phyloP scores from a whole-genome alignment of 2,113 vertebrate species.

The Xiphias gladius region DNA sequence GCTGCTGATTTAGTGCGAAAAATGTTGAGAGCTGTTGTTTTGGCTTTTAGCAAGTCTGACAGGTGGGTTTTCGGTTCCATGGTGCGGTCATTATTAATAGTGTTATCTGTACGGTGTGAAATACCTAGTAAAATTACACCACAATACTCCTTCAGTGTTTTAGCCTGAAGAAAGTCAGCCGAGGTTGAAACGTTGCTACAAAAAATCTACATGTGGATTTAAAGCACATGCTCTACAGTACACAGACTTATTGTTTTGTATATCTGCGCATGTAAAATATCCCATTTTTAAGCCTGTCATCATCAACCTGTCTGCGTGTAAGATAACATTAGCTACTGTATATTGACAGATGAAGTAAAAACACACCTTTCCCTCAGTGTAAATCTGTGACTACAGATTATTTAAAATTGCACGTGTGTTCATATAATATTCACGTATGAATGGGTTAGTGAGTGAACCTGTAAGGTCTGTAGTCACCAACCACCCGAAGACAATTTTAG shows the following conservation, averaged over 20 bases:
- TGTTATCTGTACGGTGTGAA: slow-evolving; percentile 51
- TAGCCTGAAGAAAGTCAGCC: not conserved
- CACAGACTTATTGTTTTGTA: not conserved
- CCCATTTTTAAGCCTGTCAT: not conserved
- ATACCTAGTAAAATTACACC: not conserved
- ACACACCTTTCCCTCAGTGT: not conserved
- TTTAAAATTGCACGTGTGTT: no score
- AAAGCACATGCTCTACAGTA: not conserved
- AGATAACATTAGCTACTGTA: not conserved
- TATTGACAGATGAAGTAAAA: no score
- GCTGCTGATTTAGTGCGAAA: not conserved
- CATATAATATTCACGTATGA: no score
- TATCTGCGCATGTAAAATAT: no score
- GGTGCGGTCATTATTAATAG: slow-evolving; percentile 17
- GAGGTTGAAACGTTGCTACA: not conserved
- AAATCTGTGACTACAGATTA: not conserved
- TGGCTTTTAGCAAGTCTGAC: slow-evolving; percentile 42
- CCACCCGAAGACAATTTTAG: no score
- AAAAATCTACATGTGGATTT: not conserved
- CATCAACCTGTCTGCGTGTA: not conserved
- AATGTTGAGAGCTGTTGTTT: slow-evolving; percentile 27
- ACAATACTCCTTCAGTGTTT: slow-evolving; percentile 20
- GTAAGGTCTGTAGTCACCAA: no score
- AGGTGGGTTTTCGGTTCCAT: slow-evolving; percentile 40
- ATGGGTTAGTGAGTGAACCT: not conserved